Base-by-base conservation (phyloP, 2,888 invertebrate species). In the Papilio gigon region DNA sequence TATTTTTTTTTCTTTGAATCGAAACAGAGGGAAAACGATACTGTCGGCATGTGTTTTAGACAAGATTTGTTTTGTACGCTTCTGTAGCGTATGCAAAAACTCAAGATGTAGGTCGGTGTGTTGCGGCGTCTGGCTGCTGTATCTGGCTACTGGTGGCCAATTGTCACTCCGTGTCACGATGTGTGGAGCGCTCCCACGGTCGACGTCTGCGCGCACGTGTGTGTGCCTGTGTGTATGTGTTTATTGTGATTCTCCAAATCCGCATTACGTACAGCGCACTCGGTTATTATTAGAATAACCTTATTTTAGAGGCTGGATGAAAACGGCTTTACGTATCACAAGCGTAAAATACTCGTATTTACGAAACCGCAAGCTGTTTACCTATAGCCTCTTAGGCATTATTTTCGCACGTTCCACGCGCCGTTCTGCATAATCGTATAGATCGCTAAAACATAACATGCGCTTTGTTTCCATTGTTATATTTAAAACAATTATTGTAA, bases 171-270 rank as follows among this genome's bases (percentile, higher is more conserved):
- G 61, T 73, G 74, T 75, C 70, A 69, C 75, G 67, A 71, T 44
- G 37, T 59, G 61, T 67, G 73, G 70, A 74, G 56, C 60, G 68
- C 70, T 73, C 66, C 72, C 77, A 71, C 81, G 77, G 74, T 79
- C 80, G 78, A 77, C 72, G 70, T 42, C 72, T 70, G 71, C 72
- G 73, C 75, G 79, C 77, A 76, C 82, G 80, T 86, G 84, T 86
- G 84, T 85, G 83, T 30, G 17, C 71, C 70, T 50, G 73, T 70
- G 71, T 75, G 78, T 77, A 76, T 83, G 80, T 86, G 84, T 86
- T 84, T 85, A 84, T 80, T 84, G 80, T 83, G 77, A 80, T 83
- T 83, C 82, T 82, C 83, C 77, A 79, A 84, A 81, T 77, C 77
- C 77, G 77, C 80, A 74, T 80, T 75, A 76, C 78, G 80, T 78